phyloP scores from a whole-genome alignment of 2,888 invertebrate genomes.

The Drosophila vallismaia region DNA sequence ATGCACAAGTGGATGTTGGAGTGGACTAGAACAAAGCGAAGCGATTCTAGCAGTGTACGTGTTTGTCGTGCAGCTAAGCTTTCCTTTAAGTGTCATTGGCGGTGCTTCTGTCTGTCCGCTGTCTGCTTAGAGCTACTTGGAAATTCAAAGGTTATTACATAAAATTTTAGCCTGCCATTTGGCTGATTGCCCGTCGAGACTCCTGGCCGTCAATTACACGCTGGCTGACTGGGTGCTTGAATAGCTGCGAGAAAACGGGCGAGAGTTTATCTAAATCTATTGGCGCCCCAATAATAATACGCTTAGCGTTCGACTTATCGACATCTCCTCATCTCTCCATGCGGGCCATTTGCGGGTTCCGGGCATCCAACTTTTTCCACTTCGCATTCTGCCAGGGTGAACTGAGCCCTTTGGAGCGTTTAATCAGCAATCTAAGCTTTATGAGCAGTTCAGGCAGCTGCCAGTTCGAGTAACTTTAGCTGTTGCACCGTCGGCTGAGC shows the following conservation, averaged over 20 bases:
- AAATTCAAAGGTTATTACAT: slow-evolving; percentile 79
- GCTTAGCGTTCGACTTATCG: slow-evolving; percentile 72
- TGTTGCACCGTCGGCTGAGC: slow-evolving; percentile 62
- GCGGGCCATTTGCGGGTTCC: slow-evolving; percentile 68
- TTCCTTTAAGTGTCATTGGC: slow-evolving; percentile 52
- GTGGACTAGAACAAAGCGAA: background rate
- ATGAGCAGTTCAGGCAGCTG: slow-evolving; percentile 72
- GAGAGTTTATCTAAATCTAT: slow-evolving; percentile 74
- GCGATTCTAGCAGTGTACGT: slow-evolving; percentile 4
- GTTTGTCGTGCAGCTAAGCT: slow-evolving; percentile 53
- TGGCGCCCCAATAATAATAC: slow-evolving; percentile 70
- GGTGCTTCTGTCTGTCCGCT: slow-evolving; percentile 30
- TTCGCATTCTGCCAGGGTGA: slow-evolving; percentile 34
- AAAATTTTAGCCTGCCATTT: slow-evolving; percentile 79
- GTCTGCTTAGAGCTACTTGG: slow-evolving; percentile 60
- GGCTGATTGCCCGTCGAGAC: slow-evolving; percentile 69
- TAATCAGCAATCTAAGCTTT: slow-evolving; percentile 79
- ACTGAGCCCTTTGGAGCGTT: slow-evolving; percentile 53
- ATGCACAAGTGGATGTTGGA: background rate
- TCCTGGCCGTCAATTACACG: slow-evolving; percentile 28
- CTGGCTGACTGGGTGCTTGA: slow-evolving; percentile 4
- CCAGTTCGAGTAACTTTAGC: slow-evolving; percentile 50
- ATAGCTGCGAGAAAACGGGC: slow-evolving; percentile 10
- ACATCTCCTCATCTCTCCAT: slow-evolving; percentile 52
- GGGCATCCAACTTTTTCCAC: slow-evolving; percentile 30